phyloP scores from a whole-genome alignment of 2,888 invertebrate genomes.

The Cheiracanthium punctorium region DNA sequence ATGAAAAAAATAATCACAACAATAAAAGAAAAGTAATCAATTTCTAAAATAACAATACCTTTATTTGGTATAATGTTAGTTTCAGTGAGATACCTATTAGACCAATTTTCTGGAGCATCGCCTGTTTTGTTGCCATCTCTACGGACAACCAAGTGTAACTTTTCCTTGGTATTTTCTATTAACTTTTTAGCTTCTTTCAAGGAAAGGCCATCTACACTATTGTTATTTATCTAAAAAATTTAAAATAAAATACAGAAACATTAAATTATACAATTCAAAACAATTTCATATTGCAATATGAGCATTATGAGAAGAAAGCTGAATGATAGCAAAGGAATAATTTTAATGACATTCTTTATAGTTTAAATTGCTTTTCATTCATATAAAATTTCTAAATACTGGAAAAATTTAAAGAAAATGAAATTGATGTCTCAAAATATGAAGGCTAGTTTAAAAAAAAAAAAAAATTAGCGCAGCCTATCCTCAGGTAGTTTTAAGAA shows the following conservation, averaged over 20 bases:
- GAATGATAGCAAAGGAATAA: too few relatives aligned
- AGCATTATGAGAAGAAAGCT: too few relatives aligned
- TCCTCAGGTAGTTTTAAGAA: too few relatives aligned
- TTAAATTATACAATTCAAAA: background rate
- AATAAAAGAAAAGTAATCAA: too few relatives aligned
- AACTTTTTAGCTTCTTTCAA: conserved; percentile 95
- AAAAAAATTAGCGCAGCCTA: too few relatives aligned
- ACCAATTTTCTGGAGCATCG: conserved; percentile 38
- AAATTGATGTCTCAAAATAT: too few relatives aligned
- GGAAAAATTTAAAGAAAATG: too few relatives aligned
- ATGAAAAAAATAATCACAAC: background rate
- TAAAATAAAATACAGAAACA: background rate
- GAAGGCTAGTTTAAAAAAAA: too few relatives aligned
- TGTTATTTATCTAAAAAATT: conserved; percentile 76
- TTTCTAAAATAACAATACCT: conserved; percentile 25
- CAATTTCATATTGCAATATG: too few relatives aligned
- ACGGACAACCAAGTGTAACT: conserved; percentile 83
- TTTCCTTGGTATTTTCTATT: conserved; percentile 93
- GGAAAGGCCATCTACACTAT: conserved; percentile 86
- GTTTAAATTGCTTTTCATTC: too few relatives aligned
- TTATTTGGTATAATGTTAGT: conserved; percentile 32
- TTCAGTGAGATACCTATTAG: conserved; percentile 25
- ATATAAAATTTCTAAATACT: too few relatives aligned
- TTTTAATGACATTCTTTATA: too few relatives aligned
- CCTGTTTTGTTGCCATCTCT: conserved; percentile 24